A percentile compares a stretch with the other conserved stretches of the same genome.
These are phyloP conservation scores for Argyresthia goedartella DNA, from an alignment of 2,888 invertebrate genomes.

Conservation along the genomic window DNA sequence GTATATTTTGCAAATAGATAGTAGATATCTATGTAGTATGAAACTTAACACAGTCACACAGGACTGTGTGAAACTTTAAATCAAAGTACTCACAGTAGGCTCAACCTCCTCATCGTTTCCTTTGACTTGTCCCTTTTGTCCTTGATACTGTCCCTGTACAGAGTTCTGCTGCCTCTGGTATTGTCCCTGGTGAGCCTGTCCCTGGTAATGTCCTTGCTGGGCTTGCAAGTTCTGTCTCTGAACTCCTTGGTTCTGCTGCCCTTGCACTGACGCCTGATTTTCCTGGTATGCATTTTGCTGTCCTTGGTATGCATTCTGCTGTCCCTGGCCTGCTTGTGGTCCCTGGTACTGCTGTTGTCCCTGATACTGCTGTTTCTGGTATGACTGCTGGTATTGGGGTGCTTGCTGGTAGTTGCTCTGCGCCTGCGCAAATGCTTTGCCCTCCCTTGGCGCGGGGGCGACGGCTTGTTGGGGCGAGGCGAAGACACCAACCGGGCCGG, in stretches of 20 bases:
- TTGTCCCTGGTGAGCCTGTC: conserved; percentile 9
- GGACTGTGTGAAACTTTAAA: no score
- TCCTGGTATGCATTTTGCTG: neutral
- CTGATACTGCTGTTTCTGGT: neutral
- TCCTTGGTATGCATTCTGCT: neutral
- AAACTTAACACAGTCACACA: no score
- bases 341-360: neutral
- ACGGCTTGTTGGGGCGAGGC: neutral
- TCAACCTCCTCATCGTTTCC: conserved; percentile 33
- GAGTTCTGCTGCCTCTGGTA: conserved; percentile 7
- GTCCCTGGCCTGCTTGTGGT: neutral
- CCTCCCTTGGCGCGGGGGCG: neutral
- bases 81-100: conserved; percentile 42
- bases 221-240: conserved; percentile 2
- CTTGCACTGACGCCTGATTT: conserved; percentile 7
- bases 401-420: neutral
- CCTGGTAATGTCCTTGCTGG: neutral
- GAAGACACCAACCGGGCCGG: neutral
- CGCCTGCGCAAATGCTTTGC: neutral
- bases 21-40: no score
- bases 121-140: conserved; percentile 9
- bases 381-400: neutral
- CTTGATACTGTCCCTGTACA: conserved; percentile 12
- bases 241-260: conserved; percentile 5
- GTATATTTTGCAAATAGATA: no score